phyloP scores from a whole-genome alignment of 2,797 vertebrate species.

The Parambassis ranga region DNA sequence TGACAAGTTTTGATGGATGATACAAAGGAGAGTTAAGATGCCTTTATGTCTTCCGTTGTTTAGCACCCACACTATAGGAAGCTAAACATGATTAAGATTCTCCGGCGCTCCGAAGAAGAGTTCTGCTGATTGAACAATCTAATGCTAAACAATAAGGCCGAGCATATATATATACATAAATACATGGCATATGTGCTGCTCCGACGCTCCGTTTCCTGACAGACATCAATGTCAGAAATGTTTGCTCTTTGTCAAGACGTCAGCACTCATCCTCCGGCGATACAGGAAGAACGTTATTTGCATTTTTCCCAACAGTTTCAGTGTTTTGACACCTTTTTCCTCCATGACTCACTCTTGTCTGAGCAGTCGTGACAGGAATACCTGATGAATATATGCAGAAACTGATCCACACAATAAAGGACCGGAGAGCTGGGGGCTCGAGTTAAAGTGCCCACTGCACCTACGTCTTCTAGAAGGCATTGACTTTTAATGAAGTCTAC shows the following conservation, averaged over 20 bases:
- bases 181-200: constrained; percentile 66
- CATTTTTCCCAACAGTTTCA: constrained; percentile 86
- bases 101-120: constrained; percentile 31
- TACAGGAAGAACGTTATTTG: constrained; percentile 86
- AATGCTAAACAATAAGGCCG: constrained; percentile 57
- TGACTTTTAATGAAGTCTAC: constrained; percentile 40
- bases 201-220: constrained; percentile 83
- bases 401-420: constrained; percentile 58
- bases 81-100: constrained; percentile 66
- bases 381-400: constrained; percentile 82
- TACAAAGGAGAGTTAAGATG: constrained; percentile 25
- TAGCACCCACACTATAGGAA: constrained; percentile 22
- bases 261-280: constrained; percentile 86
- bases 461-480: constrained; percentile 2
- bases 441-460: constrained; percentile 16
- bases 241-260: constrained; percentile 87
- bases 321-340: constrained; percentile 89
- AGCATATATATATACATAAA: too few species aligned
- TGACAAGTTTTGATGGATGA: constrained; percentile 65
- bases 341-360: constrained; percentile 80
- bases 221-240: constrained; percentile 89
- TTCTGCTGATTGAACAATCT: constrained; percentile 70
- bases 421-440: not conserved
- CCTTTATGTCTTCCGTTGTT: constrained; percentile 22
- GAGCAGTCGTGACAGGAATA: constrained; percentile 85